These are phyloP conservation scores for Listronotus oregonensis DNA, from an alignment of 1,140 invertebrate species.

Conservation along the genomic window DNA sequence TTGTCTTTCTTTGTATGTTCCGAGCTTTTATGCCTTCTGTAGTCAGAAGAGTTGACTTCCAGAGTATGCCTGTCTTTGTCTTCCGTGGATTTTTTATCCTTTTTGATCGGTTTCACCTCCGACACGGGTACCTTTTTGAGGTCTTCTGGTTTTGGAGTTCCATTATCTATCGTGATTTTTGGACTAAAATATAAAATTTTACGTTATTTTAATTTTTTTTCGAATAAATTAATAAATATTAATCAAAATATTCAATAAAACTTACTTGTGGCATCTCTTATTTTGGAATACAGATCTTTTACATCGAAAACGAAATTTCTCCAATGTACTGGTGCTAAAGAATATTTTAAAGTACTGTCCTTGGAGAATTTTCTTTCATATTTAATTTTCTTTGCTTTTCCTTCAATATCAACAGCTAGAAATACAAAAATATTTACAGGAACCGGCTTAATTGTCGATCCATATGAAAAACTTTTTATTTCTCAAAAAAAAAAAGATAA, in stretches of 20 bases:
- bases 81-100: conserved; percentile 38
- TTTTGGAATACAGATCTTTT: conserved; percentile 48
- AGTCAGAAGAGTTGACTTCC: conserved; percentile 42
- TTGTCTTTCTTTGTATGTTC: conserved; percentile 31
- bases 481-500: conserved; percentile 13
- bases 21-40: conserved; percentile 43
- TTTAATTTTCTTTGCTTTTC: conserved; percentile 45
- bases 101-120: conserved; percentile 53
- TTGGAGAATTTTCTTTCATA: conserved; percentile 46
- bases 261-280: conserved; percentile 46
- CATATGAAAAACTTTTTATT: too few relatives aligned
- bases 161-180: conserved; percentile 54
- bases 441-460: too few relatives aligned
- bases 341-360: conserved; percentile 47
- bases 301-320: conserved; percentile 44
- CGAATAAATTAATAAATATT: background rate
- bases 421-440: background rate
- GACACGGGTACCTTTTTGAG: conserved; percentile 46
- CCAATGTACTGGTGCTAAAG: conserved; percentile 48
- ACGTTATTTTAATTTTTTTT: background rate
- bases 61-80: conserved; percentile 47
- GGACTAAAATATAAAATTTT: conserved; percentile 41
- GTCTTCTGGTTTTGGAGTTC: conserved; percentile 45
- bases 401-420: conserved; percentile 51
- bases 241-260: background rate